Evolutionary conservation across 35 echinoderm and acorn worm genomes (phyloP).

Genomic region (Apostichopus parvimensis): DNA sequence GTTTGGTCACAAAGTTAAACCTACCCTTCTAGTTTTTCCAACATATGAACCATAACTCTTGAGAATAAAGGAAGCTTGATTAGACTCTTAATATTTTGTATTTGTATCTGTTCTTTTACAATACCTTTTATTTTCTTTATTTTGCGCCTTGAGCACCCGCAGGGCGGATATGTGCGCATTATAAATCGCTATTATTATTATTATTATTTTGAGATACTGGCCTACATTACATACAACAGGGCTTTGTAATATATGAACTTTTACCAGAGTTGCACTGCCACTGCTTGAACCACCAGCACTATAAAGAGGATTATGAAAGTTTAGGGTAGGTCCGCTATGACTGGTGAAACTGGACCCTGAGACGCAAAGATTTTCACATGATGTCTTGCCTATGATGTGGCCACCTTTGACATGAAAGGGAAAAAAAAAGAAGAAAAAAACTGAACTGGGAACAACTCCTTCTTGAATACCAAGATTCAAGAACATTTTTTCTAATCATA

Average conservation of each 20-base stretch:
- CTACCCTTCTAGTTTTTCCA: too few species aligned
- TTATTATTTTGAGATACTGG: too few species aligned
- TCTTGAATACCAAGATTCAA: background rate
- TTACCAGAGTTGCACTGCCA: slow-evolving; percentile 64
- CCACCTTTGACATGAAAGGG: slow-evolving; percentile 47
- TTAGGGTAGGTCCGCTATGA: slow-evolving; percentile 53
- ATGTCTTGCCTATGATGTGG: slow-evolving; percentile 59
- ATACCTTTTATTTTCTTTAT: too few species aligned
- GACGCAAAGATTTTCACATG: slow-evolving; percentile 67
- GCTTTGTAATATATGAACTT: too few species aligned
- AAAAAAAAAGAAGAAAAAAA: too few species aligned
- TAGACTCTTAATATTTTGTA: too few species aligned
- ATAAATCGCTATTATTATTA: too few species aligned
- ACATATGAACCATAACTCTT: background rate
- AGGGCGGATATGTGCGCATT: too few species aligned
- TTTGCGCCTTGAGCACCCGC: too few species aligned
- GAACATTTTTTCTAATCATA: background rate
- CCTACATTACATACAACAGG: too few species aligned
- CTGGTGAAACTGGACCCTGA: slow-evolving; percentile 65
- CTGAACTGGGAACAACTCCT: background rate
- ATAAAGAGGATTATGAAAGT: slow-evolving; percentile 32
- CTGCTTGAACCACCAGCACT: slow-evolving; percentile 68
- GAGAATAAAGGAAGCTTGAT: background rate
- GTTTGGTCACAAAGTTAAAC: too few species aligned
- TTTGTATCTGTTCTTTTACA: too few species aligned